Conservation (phyloP, 2,113 vertebrate genomes). For the Cepphus grylle region DNA sequence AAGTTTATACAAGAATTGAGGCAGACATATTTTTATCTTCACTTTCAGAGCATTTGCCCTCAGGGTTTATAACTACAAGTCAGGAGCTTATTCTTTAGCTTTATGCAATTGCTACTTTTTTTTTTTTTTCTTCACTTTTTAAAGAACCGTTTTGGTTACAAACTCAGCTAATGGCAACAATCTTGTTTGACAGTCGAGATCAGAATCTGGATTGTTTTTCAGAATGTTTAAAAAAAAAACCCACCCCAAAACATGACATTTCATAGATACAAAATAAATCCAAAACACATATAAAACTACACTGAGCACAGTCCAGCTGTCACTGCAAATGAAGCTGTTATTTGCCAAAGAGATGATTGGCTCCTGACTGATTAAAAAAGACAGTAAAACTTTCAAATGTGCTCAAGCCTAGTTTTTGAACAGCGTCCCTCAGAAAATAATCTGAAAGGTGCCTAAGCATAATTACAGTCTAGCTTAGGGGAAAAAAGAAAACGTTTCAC, state of each 20-base stretch:
- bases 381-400: not conserved
- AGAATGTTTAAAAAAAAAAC: not conserved
- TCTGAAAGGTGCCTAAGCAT: not conserved
- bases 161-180: not conserved
- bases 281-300: not conserved
- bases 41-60: not conserved
- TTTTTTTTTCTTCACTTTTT: not conserved
- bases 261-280: not conserved
- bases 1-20: not conserved
- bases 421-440: not conserved
- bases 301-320: not conserved
- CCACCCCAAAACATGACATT: not conserved
- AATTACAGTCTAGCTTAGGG: not conserved
- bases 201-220: not conserved
- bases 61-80: not conserved
- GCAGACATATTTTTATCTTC: not conserved
- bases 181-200: not conserved
- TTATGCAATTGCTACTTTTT: not conserved
- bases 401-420: not conserved
- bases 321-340: not conserved
- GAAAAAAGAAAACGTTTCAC: not conserved
- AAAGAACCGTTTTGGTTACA: not conserved
- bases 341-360: not conserved
- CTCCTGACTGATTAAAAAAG: not conserved
- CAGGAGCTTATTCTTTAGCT: slow-evolving; percentile 6